Evolutionary conservation across 1,140 invertebrate genomes (phyloP).

Genomic region (Triops longicaudatus): DNA sequence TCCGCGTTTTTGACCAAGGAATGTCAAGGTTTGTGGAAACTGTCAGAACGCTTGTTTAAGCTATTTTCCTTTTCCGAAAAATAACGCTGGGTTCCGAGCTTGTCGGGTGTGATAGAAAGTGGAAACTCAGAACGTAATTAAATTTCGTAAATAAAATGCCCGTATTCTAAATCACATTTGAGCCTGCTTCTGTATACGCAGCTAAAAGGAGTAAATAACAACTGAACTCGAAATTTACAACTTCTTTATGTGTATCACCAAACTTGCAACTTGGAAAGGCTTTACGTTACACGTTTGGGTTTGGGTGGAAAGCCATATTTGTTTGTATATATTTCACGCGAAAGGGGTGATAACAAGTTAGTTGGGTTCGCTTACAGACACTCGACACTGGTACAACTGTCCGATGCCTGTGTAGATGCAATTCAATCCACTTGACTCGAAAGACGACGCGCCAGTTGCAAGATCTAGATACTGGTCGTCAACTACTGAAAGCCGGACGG

Average conservation of each 20-base stretch:
- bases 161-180: too few relatives aligned
- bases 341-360: background rate
- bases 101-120: too few relatives aligned
- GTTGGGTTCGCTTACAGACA: background rate
- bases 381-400: constrained; percentile 7
- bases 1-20: background rate
- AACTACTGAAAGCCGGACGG: background rate
- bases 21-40: too few relatives aligned
- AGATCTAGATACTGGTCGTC: background rate
- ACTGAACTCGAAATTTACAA: background rate
- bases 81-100: too few relatives aligned
- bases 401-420: background rate
- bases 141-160: too few relatives aligned
- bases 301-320: background rate
- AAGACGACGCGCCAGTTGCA: background rate
- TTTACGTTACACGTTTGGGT: constrained; percentile 1
- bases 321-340: background rate
- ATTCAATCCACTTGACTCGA: background rate
- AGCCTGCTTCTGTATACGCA: background rate
- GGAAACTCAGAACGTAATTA: too few relatives aligned
- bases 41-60: too few relatives aligned
- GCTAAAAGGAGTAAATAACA: background rate
- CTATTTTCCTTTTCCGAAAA: too few relatives aligned
- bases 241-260: background rate
- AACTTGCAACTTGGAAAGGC: background rate